phyloP scores from a whole-genome alignment of 92 coral and sea anemone species.

The Bergia puertoricense region DNA sequence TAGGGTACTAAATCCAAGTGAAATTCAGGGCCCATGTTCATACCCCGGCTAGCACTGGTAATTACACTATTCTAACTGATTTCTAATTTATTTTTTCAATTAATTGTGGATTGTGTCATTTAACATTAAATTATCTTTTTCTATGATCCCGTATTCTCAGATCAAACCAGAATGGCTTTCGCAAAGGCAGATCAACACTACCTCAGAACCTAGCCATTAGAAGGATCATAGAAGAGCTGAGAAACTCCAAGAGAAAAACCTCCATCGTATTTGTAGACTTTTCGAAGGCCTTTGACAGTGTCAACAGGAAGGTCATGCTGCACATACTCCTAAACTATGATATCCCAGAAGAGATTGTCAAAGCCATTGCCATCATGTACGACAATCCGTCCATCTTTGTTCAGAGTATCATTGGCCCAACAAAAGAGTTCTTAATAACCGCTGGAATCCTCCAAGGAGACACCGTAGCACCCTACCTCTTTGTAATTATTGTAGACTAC shows the following conservation, averaged over 20 bases:
- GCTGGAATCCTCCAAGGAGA: conserved; percentile 24
- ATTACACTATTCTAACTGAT: no score
- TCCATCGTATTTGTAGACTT: conserved; percentile 7
- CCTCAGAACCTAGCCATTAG: no score
- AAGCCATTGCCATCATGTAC: neutral
- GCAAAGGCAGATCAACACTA: no score
- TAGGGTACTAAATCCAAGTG: no score
- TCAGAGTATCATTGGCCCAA: conserved; percentile 16
- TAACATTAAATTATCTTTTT: no score
- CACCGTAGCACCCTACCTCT: conserved; percentile 25
- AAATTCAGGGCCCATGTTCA: no score
- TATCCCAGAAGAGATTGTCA: conserved; percentile 12
- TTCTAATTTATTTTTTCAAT: no score
- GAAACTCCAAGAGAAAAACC: neutral
- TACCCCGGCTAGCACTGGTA: no score
- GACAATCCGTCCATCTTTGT: conserved; percentile 16
- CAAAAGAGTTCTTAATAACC: neutral
- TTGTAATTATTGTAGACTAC: neutral
- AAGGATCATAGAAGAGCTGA: no score
- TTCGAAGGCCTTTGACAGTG: neutral
- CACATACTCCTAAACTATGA: conserved; percentile 19
- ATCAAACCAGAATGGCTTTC: no score
- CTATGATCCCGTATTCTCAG: no score
- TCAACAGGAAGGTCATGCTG: conserved; percentile 15
- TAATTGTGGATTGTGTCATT: no score